phyloP scores from a whole-genome alignment of 2,797 vertebrate genomes.

The Tolypeutes matacus region DNA sequence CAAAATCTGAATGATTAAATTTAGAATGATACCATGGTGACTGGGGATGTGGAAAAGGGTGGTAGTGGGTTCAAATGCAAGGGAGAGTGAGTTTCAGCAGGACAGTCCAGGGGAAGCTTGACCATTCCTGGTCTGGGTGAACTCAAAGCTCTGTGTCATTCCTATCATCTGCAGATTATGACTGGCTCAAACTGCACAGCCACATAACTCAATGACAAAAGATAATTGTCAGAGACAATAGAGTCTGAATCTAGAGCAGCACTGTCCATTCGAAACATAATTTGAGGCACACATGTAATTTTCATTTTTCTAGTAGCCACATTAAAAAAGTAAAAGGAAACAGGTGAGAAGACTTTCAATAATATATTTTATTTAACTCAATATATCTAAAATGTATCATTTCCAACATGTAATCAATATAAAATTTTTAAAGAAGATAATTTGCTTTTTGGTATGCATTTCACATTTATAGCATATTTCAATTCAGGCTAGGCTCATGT shows the following conservation, averaged over 20 bases:
- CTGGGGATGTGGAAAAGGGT: neutral
- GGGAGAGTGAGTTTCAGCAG: neutral
- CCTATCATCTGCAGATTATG: neutral
- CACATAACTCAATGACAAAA: neutral
- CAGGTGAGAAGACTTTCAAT: neutral
- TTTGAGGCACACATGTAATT: neutral
- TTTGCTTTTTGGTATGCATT: neutral
- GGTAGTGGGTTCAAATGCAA: neutral
- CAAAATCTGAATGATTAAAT: too few relatives aligned
- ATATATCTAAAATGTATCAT: neutral
- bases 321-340: slow-evolving; percentile 38
- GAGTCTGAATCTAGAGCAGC: neutral
- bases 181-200: neutral
- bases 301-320: neutral
- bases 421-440: neutral
- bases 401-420: neutral
- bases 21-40: too few relatives aligned
- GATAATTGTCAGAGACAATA: neutral
- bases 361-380: neutral
- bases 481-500: neutral
- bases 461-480: neutral
- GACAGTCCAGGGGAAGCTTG: neutral
- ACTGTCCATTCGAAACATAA: neutral
- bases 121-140: neutral
- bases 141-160: neutral